Evolutionary conservation across 2,888 invertebrate species (phyloP).

Genomic region (Pristionchus arcanus): DNA sequence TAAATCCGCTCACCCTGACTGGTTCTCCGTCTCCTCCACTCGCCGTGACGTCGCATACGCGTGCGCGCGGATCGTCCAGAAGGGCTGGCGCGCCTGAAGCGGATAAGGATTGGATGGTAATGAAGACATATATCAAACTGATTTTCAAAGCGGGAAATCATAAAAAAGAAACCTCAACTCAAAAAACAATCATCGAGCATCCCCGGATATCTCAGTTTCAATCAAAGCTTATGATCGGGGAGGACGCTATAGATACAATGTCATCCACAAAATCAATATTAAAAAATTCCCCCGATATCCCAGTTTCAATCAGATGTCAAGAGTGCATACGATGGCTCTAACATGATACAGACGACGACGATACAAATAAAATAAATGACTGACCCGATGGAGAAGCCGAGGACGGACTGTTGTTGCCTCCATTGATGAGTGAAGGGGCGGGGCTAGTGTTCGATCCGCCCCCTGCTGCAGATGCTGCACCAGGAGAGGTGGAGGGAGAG

Average conservation of each 20-base stretch:
- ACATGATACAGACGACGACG: background rate
- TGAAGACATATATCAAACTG: too few species aligned
- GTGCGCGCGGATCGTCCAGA: constrained; percentile 40
- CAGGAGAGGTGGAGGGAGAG: background rate
- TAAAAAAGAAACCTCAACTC: too few species aligned
- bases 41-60: constrained; percentile 42
- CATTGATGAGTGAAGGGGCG: constrained; percentile 5
- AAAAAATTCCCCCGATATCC: background rate
- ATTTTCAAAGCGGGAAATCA: too few species aligned
- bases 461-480: constrained; percentile 10
- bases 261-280: background rate
- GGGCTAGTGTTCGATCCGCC: background rate
- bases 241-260: background rate
- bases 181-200: too few species aligned
- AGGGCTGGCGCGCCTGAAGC: constrained; percentile 47
- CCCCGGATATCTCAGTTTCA: background rate
- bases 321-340: background rate
- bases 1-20: constrained; percentile 6
- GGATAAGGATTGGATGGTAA: background rate
- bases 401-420: constrained; percentile 24
- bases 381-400: background rate
- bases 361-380: background rate
- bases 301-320: background rate
- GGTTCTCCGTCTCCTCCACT: constrained; percentile 52
- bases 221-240: background rate